Conservation (phyloP, 1,140 invertebrate species). For the Oscheius sp. region DNA sequence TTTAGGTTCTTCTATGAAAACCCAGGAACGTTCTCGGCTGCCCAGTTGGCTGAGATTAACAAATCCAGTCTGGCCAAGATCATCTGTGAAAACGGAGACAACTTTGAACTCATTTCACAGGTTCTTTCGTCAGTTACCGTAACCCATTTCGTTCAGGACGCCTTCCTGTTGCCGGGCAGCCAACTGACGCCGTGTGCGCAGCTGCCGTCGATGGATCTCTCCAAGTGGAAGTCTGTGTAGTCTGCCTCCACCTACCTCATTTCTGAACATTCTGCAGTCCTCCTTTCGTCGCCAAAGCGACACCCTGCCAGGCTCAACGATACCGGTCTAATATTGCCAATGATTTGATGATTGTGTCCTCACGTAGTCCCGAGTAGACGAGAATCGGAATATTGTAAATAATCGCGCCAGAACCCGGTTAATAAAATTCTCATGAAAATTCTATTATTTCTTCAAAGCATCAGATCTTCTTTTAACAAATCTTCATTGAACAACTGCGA, state of each 20-base stretch:
- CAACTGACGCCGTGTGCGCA: conserved; percentile 47
- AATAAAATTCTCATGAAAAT: no score
- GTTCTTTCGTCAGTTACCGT: background rate
- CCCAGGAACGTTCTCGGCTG: conserved; percentile 75
- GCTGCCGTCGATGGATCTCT: conserved; percentile 49
- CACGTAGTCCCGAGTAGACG: background rate
- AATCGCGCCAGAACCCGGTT: no score
- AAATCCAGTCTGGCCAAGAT: conserved; percentile 72
- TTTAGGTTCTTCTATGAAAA: conserved; percentile 88
- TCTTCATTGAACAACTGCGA: background rate
- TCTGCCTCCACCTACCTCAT: background rate
- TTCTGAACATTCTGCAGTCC: background rate
- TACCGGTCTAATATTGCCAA: conserved; percentile 13
- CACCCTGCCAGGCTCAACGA: background rate
- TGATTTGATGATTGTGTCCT: background rate
- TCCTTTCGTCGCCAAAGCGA: background rate
- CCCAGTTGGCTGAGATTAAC: conserved; percentile 72
- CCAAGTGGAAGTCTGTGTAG: conserved; percentile 51
- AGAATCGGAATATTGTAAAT: no score
- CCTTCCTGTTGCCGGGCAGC: conserved; percentile 48
- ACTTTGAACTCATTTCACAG: conserved; percentile 61
- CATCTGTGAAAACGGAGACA: conserved; percentile 77
- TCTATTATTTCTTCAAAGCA: background rate
- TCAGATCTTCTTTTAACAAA: background rate
- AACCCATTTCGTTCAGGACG: conserved; percentile 45